phyloP scores from a whole-genome alignment of 2,888 invertebrate genomes.

The Athalia rosae region DNA sequence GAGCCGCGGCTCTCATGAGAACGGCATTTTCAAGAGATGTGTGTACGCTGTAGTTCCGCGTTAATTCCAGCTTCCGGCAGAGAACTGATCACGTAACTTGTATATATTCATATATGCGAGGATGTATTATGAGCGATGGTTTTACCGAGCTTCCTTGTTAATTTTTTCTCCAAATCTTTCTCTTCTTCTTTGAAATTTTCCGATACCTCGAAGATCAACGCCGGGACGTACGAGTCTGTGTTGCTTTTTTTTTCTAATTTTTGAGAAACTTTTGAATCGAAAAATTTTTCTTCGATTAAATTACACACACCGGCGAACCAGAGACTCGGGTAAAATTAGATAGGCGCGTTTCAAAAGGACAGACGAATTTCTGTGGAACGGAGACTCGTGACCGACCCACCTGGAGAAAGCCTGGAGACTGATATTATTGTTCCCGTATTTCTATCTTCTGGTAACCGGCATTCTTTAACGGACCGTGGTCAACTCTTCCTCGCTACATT shows the following conservation, averaged over 20 bases:
- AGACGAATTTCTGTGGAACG: slow-evolving; percentile 72
- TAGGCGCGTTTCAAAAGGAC: slow-evolving; percentile 3
- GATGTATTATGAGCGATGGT: no score
- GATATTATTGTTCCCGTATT: slow-evolving; percentile 13
- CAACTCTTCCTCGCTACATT: not conserved
- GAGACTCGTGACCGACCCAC: slow-evolving; percentile 72
- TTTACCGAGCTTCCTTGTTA: no score
- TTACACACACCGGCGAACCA: not conserved
- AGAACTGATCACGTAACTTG: no score
- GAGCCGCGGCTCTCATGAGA: no score
- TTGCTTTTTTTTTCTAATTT: not conserved
- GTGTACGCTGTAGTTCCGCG: no score
- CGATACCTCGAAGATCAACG: not conserved
- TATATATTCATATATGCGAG: no score
- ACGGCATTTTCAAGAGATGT: no score
- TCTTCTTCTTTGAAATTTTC: no score
- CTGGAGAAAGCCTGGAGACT: slow-evolving; percentile 62
- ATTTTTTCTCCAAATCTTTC: no score
- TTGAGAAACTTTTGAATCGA: no score
- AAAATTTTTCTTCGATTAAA: not conserved
- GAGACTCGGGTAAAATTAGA: not conserved
- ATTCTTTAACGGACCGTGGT: not conserved
- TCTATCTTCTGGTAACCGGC: not conserved
- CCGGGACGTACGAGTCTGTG: not conserved
- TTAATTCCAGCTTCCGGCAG: no score